Evolutionary conservation across 2,113 vertebrate genomes (phyloP), one percentile per base, ranked within the genome.

Genomic region (Antigone vipio): DNA sequence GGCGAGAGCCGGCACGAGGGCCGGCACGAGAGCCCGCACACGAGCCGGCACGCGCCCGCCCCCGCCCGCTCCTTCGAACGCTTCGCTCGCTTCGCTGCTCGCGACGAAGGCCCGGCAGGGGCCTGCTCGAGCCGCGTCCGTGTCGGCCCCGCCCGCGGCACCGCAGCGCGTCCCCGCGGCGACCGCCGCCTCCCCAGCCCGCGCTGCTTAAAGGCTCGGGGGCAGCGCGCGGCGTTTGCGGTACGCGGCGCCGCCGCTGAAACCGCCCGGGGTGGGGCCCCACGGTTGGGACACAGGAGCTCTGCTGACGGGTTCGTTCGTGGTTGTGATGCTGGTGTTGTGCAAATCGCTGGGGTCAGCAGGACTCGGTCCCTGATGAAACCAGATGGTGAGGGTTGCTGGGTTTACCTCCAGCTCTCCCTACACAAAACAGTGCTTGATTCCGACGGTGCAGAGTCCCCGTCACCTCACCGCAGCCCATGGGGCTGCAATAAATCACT

Each of bases 391-490:
- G 7, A 32, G 47, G 9, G 29, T 1, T 11, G 22, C 56, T 27
- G 59, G 55, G 5, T 68, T 58, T 12, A 6, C 22, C 53, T 12
- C 20, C 73, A 11, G 30, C 32, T 34, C n/a, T 38, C 23, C 42
- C 0, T 0, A 3, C 14, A 8, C 59, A 20, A 7, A 27, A 3
- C 30, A 2, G 15, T 15, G 56, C 49, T 3, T 17, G n/a, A 22
- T n/a, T 24, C 62, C 3, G 2, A 3, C 17, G 6, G 34, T 0
- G 14, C 32, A 17, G 17, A 22, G 34, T 21, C 67, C 5, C 0
- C 2, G 15, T 12, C 12, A 8, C 15, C 56, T 49, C 40, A 9
- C 21, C 24, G 1, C 24, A 13, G 18, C 49, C 20, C 21, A 1
- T 6, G 6, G 14, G 26, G 38, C 50, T 49, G n/a, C 9, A 7